phyloP scores from a whole-genome alignment of 2,113 vertebrate species.

The Dicerorhinus sumatrensis region DNA sequence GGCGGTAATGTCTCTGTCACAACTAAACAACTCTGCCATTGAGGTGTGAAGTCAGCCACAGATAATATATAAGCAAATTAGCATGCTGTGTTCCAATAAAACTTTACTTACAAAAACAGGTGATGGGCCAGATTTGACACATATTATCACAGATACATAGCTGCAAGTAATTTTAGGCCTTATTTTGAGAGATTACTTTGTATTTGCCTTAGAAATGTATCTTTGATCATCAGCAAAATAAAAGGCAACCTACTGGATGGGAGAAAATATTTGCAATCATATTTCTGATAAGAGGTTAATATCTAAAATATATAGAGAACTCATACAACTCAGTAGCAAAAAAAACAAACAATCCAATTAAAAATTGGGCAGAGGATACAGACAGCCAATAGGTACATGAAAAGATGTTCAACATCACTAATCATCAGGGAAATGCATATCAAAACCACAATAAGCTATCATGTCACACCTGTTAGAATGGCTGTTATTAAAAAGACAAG shows the following conservation, averaged over 20 bases:
- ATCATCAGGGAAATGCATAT: neutral
- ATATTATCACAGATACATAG: neutral
- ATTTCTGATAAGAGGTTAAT: neutral
- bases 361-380: neutral
- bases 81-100: neutral
- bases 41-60: neutral
- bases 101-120: slow-evolving; percentile 47
- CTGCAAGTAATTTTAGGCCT: neutral
- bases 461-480: neutral
- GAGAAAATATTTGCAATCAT: neutral
- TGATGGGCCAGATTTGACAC: neutral
- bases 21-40: neutral
- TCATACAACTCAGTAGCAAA: neutral
- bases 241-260: neutral
- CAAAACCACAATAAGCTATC: neutral
- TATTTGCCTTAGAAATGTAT: neutral
- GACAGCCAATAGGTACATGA: neutral
- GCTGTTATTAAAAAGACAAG: neutral
- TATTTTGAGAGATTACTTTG: neutral
- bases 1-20: neutral
- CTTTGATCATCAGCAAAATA: neutral
- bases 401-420: neutral
- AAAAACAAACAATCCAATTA: neutral
- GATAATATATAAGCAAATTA: neutral
- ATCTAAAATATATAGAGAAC: neutral